Conservation (phyloP, 2,113 vertebrate species). For the Atrichornis clamosus region DNA sequence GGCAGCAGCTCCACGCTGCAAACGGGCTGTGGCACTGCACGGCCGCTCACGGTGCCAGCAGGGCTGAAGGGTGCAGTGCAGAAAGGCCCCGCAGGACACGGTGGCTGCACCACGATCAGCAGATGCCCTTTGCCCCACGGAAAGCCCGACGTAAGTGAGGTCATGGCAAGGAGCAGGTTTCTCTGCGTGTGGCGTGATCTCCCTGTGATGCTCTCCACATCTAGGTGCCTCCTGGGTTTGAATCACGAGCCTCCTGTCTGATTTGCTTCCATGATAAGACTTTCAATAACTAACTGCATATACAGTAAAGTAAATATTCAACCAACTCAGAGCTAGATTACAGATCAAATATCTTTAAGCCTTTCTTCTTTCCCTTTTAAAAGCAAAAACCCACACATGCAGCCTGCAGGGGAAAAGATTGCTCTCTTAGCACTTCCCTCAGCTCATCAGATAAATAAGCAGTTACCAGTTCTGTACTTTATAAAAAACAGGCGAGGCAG, state of each 20-base stretch:
- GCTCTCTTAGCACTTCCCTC: constrained; percentile 13
- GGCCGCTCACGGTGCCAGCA: rapidly evolving
- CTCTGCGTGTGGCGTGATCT: rapidly evolving
- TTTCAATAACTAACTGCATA: not conserved
- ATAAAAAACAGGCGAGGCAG: not conserved
- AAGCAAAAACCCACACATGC: constrained; percentile 2
- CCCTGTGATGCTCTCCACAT: not conserved
- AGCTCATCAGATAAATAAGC: constrained; percentile 11
- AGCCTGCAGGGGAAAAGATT: not conserved
- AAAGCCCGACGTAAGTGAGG: rapidly evolving
- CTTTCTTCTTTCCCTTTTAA: constrained; percentile 1
- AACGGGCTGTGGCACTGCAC: not conserved
- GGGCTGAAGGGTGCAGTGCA: rapidly evolving
- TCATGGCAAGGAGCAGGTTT: not conserved
- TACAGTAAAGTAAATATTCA: constrained; percentile 23
- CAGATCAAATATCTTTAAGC: constrained; percentile 5
- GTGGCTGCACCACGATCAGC: not conserved
- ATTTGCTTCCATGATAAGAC: not conserved
- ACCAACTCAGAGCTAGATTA: not conserved
- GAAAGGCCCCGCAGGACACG: rapidly evolving
- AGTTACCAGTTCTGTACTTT: not conserved
- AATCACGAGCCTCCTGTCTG: not conserved
- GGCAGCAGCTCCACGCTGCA: not conserved
- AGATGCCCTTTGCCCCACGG: not conserved
- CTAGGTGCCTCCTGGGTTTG: not conserved